phyloP scores from a whole-genome alignment of 1,140 invertebrate species.

The Branchinecta lindahli region DNA sequence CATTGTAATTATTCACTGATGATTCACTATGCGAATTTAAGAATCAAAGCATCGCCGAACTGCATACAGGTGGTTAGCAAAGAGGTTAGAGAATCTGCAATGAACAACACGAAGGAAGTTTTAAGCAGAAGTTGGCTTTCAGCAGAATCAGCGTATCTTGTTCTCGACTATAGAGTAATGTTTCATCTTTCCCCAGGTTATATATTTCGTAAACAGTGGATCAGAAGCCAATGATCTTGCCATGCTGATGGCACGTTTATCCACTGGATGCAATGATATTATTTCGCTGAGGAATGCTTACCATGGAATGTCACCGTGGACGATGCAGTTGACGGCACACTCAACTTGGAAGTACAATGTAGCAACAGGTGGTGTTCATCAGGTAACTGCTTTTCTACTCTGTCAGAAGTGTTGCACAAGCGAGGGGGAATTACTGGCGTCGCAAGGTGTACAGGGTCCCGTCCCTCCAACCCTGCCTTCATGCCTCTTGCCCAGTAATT shows the following conservation, averaged over 20 bases:
- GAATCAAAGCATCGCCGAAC: too few relatives aligned
- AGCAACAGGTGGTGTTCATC: slow-evolving; percentile 59
- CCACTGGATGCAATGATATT: slow-evolving; percentile 69
- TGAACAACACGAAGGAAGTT: neutral
- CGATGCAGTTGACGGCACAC: slow-evolving; percentile 66
- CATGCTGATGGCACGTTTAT: slow-evolving; percentile 61
- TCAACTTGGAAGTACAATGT: slow-evolving; percentile 60
- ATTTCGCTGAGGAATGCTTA: slow-evolving; percentile 69
- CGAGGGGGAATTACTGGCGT: too few relatives aligned
- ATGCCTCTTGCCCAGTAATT: too few relatives aligned
- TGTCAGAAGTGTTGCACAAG: neutral
- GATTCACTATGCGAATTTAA: too few relatives aligned
- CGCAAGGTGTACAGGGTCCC: too few relatives aligned
- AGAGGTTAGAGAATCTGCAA: too few relatives aligned
- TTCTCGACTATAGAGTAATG: too few relatives aligned
- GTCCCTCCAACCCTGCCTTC: slow-evolving; percentile 15
- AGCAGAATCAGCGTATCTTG: too few relatives aligned
- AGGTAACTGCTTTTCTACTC: slow-evolving; percentile 50
- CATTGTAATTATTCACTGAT: too few relatives aligned
- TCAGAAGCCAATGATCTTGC: slow-evolving; percentile 95
- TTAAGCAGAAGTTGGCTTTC: too few relatives aligned
- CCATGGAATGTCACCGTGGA: slow-evolving; percentile 70
- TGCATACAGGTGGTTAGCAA: too few relatives aligned
- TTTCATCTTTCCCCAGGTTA: slow-evolving; percentile 45
- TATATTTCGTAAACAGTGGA: slow-evolving; percentile 88